Percentiles rank a stretch among this genome's conserved stretches.
These are phyloP conservation scores for Neotoma lepida DNA, from an alignment of 2,113 vertebrate species.

Conservation along the genomic window DNA sequence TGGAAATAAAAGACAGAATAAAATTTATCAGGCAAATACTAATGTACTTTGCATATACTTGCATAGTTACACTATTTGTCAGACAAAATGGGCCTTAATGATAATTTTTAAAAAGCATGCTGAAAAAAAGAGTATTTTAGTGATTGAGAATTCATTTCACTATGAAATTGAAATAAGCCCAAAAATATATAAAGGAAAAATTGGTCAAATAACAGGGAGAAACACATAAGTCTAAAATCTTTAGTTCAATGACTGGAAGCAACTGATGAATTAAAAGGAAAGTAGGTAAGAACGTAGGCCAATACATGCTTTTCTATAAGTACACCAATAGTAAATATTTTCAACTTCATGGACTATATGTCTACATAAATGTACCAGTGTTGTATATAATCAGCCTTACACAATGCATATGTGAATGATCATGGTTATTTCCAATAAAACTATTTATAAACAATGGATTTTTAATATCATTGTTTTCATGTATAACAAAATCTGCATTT, in stretches of 20 bases:
- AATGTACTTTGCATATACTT: background rate
- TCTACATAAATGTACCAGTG: background rate
- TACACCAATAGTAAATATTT: background rate
- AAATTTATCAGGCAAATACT: background rate
- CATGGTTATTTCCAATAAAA: background rate
- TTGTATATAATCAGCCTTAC: background rate
- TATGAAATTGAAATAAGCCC: background rate
- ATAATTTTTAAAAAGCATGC: background rate
- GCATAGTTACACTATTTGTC: background rate
- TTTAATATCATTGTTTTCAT: background rate
- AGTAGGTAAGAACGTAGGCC: background rate
- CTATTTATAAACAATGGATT: background rate
- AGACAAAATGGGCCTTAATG: background rate
- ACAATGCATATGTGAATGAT: background rate
- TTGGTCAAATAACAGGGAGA: background rate
- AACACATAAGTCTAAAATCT: background rate
- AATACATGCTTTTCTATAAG: background rate
- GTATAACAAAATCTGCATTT: background rate
- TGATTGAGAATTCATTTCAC: background rate
- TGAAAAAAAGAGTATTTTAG: background rate
- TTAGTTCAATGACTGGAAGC: background rate
- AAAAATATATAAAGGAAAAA: background rate
- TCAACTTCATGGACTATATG: background rate
- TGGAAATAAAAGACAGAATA: background rate
- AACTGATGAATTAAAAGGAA: background rate